These are phyloP conservation scores for Drosophila incognita DNA, from an alignment of 2,888 invertebrate species.

Conservation along the genomic window DNA sequence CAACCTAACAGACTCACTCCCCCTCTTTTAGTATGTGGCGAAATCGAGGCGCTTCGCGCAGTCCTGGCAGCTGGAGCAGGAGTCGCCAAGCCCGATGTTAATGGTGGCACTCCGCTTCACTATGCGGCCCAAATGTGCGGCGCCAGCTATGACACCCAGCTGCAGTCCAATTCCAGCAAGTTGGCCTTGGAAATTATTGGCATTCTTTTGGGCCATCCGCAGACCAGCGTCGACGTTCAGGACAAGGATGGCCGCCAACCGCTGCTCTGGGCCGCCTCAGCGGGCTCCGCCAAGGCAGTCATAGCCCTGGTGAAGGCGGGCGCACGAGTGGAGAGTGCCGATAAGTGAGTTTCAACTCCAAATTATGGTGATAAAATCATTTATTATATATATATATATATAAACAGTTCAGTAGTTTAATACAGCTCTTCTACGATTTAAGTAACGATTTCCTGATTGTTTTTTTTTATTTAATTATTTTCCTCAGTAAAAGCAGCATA, in stretches of 20 bases:
- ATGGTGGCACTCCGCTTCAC: slow-evolving; percentile 97
- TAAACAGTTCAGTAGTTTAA: neutral
- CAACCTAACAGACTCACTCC: neutral
- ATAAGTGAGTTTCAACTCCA: slow-evolving; percentile 86
- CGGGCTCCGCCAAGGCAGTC: slow-evolving; percentile 97
- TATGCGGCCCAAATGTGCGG: slow-evolving; percentile 99
- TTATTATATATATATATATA: neutral
- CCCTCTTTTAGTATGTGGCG: slow-evolving; percentile 92
- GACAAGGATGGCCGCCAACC: slow-evolving; percentile 98
- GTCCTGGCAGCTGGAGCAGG: slow-evolving; percentile 94
- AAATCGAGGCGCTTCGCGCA: slow-evolving; percentile 93
- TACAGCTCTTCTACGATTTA: neutral
- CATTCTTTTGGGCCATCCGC: slow-evolving; percentile 91
- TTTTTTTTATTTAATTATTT: neutral
- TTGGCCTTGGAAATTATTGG: slow-evolving; percentile 88
- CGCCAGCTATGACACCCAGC: slow-evolving; percentile 88
- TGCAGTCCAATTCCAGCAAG: slow-evolving; percentile 81
- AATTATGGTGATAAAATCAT: neutral
- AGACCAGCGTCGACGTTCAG: slow-evolving; percentile 92
- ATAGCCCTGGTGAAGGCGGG: slow-evolving; percentile 94
- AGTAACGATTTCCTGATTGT: neutral
- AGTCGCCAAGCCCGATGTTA: slow-evolving; percentile 95
- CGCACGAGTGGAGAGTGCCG: slow-evolving; percentile 92
- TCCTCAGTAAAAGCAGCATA: neutral
- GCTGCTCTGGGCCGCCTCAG: slow-evolving; percentile 98